Evolutionary conservation across 2,113 vertebrate genomes (phyloP).

Genomic region (Thermophis baileyi): DNA sequence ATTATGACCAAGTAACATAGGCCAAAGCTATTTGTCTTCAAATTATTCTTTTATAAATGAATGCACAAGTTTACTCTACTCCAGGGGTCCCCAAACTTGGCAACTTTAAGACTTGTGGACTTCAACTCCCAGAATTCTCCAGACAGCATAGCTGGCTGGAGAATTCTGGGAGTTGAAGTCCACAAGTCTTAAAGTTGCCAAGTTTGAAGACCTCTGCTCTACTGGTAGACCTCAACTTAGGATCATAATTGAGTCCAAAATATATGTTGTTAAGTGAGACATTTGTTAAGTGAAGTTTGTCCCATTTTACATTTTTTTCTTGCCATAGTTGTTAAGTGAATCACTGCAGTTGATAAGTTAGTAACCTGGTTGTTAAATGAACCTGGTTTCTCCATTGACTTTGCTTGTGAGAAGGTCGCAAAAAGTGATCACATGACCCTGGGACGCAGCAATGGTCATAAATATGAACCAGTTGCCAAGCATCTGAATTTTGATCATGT

Average conservation of each 20-base stretch:
- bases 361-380: neutral
- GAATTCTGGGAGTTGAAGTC: too few species aligned
- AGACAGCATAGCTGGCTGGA: too few species aligned
- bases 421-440: neutral
- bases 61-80: neutral
- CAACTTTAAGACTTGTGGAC: too few species aligned
- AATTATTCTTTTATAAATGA: neutral
- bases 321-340: neutral
- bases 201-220: too few species aligned
- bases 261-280: neutral
- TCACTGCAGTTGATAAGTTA: neutral
- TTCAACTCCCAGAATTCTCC: too few species aligned
- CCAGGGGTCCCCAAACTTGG: too few species aligned
- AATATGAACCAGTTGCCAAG: neutral
- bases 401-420: neutral
- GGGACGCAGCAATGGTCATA: neutral
- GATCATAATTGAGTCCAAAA: neutral
- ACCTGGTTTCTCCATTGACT: neutral
- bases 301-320: neutral
- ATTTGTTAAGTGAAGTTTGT: neutral
- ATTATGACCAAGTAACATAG: neutral
- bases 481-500: neutral
- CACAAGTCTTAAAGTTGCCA: too few species aligned
- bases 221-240: neutral
- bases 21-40: neutral